These are phyloP conservation scores for Adelognathus sp. DNA, from an alignment of 2,888 invertebrate genomes.

Conservation along the genomic window DNA sequence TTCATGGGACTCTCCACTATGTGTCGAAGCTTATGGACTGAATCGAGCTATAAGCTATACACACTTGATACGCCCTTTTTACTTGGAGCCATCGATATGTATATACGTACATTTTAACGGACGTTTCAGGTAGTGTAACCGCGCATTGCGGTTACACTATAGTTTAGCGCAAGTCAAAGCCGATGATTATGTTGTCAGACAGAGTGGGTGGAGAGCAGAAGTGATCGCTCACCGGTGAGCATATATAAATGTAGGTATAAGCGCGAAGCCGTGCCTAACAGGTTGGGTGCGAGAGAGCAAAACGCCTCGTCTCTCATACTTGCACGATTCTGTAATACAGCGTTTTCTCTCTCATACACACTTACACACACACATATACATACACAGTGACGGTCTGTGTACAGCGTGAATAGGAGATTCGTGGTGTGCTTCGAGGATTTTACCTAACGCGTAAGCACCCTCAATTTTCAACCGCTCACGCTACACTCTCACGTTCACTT, in stretches of 20 bases:
- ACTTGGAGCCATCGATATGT: too few species aligned
- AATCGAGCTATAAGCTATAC: too few species aligned
- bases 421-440: constrained; percentile 25
- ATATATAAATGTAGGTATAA: constrained; percentile 32
- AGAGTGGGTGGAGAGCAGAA: constrained; percentile 76
- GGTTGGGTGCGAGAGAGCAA: constrained; percentile 41
- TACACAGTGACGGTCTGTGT: not conserved
- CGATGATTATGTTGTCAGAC: constrained; percentile 81
- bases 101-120: constrained; percentile 71
- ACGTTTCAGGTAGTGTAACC: constrained; percentile 78
- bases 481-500: constrained; percentile 31
- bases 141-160: constrained; percentile 79
- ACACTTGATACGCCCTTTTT: too few species aligned
- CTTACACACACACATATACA: not conserved
- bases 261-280: constrained; percentile 24
- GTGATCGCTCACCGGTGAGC: constrained; percentile 77
- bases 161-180: constrained; percentile 79
- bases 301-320: constrained; percentile 32
- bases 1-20: too few species aligned
- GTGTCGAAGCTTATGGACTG: too few species aligned
- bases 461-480: constrained; percentile 40
- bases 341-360: constrained; percentile 24
- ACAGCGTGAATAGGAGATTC: constrained; percentile 15
- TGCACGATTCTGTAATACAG: not conserved
- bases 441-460: constrained; percentile 22